A percentile compares a stretch with the other conserved stretches of the same genome.
phyloP scores from a whole-genome alignment of 2,888 invertebrate species.

The Amphipyra tragopoginis region DNA sequence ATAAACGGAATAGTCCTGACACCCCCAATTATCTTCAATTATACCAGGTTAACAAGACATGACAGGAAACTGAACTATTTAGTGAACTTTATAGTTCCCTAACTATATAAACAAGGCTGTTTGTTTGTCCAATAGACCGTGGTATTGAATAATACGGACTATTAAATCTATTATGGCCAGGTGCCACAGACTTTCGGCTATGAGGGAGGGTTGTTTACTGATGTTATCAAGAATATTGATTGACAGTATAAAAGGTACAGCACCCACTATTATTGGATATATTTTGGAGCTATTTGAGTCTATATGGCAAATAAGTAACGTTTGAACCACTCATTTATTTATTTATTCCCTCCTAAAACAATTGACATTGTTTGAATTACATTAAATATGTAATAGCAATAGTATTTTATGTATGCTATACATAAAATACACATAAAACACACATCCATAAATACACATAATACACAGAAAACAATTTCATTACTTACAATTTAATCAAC shows the following conservation, averaged over 20 bases:
- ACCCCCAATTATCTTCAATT: constrained; percentile 17
- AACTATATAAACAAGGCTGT: constrained; percentile 12
- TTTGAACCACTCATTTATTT: no score
- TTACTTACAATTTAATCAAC: no score
- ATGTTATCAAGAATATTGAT: constrained; percentile 60
- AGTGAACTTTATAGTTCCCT: constrained; percentile 18
- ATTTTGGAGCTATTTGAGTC: no score
- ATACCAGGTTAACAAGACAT: constrained; percentile 24
- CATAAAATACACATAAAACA: no score
- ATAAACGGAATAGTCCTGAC: background rate
- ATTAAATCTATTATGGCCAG: constrained; percentile 35
- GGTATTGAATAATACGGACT: constrained; percentile 63
- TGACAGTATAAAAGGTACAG: constrained; percentile 29
- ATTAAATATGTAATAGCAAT: no score
- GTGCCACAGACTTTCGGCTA: constrained; percentile 25
- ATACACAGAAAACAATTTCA: no score
- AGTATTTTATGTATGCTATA: no score
- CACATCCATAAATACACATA: no score
- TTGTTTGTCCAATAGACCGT: constrained; percentile 60
- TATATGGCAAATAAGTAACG: background rate
- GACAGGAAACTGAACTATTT: constrained; percentile 23
- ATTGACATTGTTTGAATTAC: no score
- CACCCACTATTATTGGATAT: background rate
- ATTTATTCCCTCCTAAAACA: no score
- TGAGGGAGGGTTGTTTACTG: constrained; percentile 19